Evolutionary conservation across 2,797 vertebrate genomes (phyloP), one percentile per base, ranked within the genome.

Genomic region (Amblyraja radiata): DNA sequence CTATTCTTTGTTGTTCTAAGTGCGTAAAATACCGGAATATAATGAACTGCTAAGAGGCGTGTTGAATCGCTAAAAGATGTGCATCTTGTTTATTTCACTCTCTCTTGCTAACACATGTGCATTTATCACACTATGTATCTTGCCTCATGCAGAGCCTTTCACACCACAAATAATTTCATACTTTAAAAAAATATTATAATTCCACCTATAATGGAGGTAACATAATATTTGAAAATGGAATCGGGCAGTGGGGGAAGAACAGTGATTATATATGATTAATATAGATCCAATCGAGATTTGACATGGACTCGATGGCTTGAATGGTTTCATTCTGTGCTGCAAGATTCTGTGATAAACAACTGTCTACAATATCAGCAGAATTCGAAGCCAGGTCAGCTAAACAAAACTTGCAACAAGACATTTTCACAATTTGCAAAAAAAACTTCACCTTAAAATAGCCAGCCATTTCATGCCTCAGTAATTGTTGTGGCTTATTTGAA

Each of bases 401-500:
- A 61, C 11, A 86, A 13, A 21, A 23, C 46, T 71, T 68, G 63
- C 81, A 18, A 32, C 63, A 71, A 68, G 21, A 71, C 32, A 71
- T 90, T 90, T 39, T 71, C 16, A 90, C 32, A 1, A 68, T 36
- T 90, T 90, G 65, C 88, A 23, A 36, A 39, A 73, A 23, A 73
- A 23, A 18, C 16, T 90, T 90, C 65, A 39, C 86, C 16, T 90
- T 23, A 90, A 36, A 23, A 63, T 61, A 9, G 61, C 58, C 63
- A 90, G n/a, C n/a, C 21, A 68, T 90, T 65, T 90, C 68, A 18
- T 46, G 61, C 63, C 18, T 90, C 36, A 90, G 68, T 90, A 73
- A 4, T 1, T 73, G 65, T 6, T 9, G 7, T 58, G 68, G 23
- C 36, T 46, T 6, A 73, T 90, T 71, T 73, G 18, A 90, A 46